phyloP scores from a whole-genome alignment of 2,113 vertebrate genomes.

The Bothrops jararaca region DNA sequence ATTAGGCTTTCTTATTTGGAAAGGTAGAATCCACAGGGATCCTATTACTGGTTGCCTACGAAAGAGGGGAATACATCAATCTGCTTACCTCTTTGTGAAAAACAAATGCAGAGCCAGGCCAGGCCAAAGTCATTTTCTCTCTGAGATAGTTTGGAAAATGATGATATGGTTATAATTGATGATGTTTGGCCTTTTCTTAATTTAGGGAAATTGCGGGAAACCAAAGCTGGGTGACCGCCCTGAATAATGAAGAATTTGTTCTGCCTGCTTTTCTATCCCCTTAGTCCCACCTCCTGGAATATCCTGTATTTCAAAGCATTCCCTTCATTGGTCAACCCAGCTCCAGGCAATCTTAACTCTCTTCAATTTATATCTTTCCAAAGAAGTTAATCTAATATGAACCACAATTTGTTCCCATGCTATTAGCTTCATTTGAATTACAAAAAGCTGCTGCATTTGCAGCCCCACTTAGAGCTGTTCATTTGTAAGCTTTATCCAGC shows the following conservation, averaged over 20 bases:
- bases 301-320: conserved; percentile 49
- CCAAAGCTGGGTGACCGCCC: conserved; percentile 35
- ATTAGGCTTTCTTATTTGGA: not conserved
- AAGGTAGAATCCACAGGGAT: not conserved
- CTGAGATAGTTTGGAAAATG: not conserved
- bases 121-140: not conserved
- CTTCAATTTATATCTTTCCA: conserved; percentile 54
- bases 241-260: conserved; percentile 52
- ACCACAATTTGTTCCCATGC: conserved; percentile 59
- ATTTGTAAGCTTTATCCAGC: conserved; percentile 4
- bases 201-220: conserved; percentile 50
- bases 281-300: not conserved
- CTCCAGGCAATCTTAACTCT: conserved; percentile 52
- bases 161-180: conserved; percentile 32
- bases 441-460: conserved; percentile 58
- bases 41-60: not conserved
- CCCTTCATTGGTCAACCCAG: conserved; percentile 34
- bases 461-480: conserved; percentile 42
- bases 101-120: not conserved
- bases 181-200: conserved; percentile 35
- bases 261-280: conserved; percentile 34
- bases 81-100: not conserved
- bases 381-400: conserved; percentile 67
- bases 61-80: not conserved
- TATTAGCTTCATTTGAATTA: conserved; percentile 66